Base-by-base conservation (phyloP, 2,113 vertebrate genomes). In the Chrysochloris asiatica region DNA sequence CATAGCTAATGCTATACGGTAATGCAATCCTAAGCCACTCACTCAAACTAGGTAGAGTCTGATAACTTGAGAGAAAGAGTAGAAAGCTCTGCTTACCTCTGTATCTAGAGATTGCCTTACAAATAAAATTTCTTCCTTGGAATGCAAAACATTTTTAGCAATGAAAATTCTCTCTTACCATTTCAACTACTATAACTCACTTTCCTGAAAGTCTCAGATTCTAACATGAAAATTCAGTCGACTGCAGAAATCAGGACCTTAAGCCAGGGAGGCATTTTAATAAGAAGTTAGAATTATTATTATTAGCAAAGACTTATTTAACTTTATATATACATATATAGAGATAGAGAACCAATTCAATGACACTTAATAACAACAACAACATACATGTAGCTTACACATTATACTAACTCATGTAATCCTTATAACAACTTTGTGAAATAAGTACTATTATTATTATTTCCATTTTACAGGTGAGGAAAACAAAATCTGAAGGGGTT, bases 171-270 rank as follows among this genome's bases (percentile, higher is more conserved):
- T 69, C 9, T 19, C 22, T 72, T 87, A 63, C 91, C 56, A 73
- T 81, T 72, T 94, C 80, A 80, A 86, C 95, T 94, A 80, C 61
- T 90, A 28, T 16, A 41, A 63, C 14, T 71, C 10, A 50, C 47
- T 83, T 94, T 88, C 50, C 52, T 83, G 21, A 73, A 86, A 61
- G 56, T 48, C 52, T 94, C 33, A 26, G 14, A 73, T 78, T 73
- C 61, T 7, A 16, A 83, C 76, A 59, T 28, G 16, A 50, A 86
- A 87, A 83, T 72, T 90, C 38, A 69, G 67, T 56, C 43, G 88
- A 90, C 67, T 33, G 67, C 21, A 92, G 78, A 91, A 91, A 79
- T 91, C 61, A 94, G 41, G 81, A 33, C 71, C 17, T 33, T 41
- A 93, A 47, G 56, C 80, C 75, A 75, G 59, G 36, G 17, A 83